Evolutionary conservation across 2,888 invertebrate genomes (phyloP), one percentile per base, ranked within the genome.

Genomic region (Halictus quadricinctus): DNA sequence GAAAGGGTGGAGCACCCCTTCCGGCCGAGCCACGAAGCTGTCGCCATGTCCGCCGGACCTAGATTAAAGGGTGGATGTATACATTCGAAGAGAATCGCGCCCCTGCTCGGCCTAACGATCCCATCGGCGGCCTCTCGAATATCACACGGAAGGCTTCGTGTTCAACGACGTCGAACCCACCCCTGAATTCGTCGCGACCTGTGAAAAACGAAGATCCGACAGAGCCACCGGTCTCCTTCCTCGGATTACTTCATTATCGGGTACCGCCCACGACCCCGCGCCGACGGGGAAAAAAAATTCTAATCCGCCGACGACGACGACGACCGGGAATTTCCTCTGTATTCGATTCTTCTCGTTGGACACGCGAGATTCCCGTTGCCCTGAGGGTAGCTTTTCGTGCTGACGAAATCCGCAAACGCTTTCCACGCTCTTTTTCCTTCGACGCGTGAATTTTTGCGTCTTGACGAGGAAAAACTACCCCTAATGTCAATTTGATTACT

Each of bases 31-130:
- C n/a, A 29, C 29, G 25, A 29, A 69, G 29, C 76, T n/a, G 25
- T 58, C 76, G 79, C 87, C 83, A 84, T 83, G 85, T 87, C 86
- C 84, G 83, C 80, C 78, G 83, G 79, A 18, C 81, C 85, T 74
- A 87, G 91, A 91, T 91, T 91, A 91, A 91, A 89, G 89, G 88
- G 84, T 85, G 86, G 88, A 87, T 85, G 83, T 80, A 78, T 75
- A 83, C 72, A 72, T 82, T 81, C 72, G 87, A 72, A 76, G 64
- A 80, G 87, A 77, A 87, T 79, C 79, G 82, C 72, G 69, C 81
- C 84, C 84, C 83, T 79, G 84, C 72, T 69, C 85, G 81, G 82
- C 84, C 89, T 91, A 90, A 91, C 84, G 89, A 88, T 89, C 83
- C 89, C 89, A 88, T 89, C 89, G 89, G 83, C 88, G 89, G 89